Base-by-base conservation (phyloP, 2,113 vertebrate species). In the Romanogobio albipinnatus region DNA sequence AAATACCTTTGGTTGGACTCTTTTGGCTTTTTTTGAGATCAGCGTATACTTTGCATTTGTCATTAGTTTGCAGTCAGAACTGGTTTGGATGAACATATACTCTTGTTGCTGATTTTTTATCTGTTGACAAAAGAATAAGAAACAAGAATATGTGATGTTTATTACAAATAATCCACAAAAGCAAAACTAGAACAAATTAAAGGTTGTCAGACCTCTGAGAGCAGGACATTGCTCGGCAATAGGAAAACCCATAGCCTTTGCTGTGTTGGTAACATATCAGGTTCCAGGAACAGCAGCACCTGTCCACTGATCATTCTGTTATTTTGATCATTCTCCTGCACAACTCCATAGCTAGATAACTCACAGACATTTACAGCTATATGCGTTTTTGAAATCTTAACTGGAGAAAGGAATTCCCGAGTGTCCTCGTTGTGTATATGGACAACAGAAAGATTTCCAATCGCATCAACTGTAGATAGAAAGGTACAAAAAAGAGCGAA, bases 191-290 rank as follows among this genome's bases (percentile, higher is more conserved):
- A 15, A 19, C 22, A n/a, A 26, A 61, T 24, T 2, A 47, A 47
- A 11, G 15, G 9, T 15, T 4, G 1, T n/a, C 9, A 49, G n/a
- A 87, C 86, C 86, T 87, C 83, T 19, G 36, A 53, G 11, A 59
- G 17, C 29, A 80, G 74, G 6, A 87, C 78, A 64, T 74, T 82
- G 51, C 64, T 49, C 13, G 86, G 56, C 19, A 87, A 59, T 3
- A 87, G 62, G 56, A 85, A 87, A 56, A 87, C 86, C 86, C 86
- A 87, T 9, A 87, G 74, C 36, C 86, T 83, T 56, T 87, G 64
- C 33, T 59, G 53, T n/a, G n/a, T 29, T 0, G 2, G 22, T 33
- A 43, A 83, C 8, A 73, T 51, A 4, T 62, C 22, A 3, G 85
- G 83, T 43, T 87, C 83, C 17, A 64, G 84, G 58, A 87, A 87